A percentile compares a stretch with the other conserved stretches of the same genome.
phyloP scores from a whole-genome alignment of 2,797 vertebrate species.

The Hypotaenidia okinawae region DNA sequence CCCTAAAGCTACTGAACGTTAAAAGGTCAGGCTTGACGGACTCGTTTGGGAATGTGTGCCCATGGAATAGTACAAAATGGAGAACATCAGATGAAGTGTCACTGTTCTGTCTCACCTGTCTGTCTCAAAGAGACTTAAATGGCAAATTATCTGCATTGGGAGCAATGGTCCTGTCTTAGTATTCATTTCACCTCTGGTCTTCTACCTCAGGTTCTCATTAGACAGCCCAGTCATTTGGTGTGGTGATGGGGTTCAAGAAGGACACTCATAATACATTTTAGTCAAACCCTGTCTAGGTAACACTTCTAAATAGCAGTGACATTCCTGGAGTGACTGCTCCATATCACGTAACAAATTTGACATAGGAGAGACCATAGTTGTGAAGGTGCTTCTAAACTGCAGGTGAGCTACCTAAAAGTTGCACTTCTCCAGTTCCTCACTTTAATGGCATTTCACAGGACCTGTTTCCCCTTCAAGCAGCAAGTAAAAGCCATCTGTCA shows the following conservation, averaged over 20 bases:
- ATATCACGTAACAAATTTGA: neutral
- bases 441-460: neutral
- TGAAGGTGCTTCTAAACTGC: neutral
- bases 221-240: neutral
- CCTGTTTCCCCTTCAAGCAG: neutral
- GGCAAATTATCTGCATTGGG: neutral
- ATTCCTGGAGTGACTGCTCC: neutral
- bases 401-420: neutral
- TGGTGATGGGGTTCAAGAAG: neutral
- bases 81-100: neutral
- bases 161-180: neutral
- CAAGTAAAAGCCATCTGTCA: neutral
- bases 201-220: neutral
- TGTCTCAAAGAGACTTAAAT: neutral
- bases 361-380: neutral
- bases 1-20: neutral
- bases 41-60: neutral
- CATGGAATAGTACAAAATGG: neutral
- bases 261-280: neutral
- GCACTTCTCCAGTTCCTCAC: neutral
- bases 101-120: neutral
- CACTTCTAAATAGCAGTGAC: neutral
- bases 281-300: neutral
- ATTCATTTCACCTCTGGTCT: neutral
- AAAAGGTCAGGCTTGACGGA: conserved; percentile 14